phyloP scores from a whole-genome alignment of 1,140 invertebrate genomes.

The Druon quercuslanigerum region DNA sequence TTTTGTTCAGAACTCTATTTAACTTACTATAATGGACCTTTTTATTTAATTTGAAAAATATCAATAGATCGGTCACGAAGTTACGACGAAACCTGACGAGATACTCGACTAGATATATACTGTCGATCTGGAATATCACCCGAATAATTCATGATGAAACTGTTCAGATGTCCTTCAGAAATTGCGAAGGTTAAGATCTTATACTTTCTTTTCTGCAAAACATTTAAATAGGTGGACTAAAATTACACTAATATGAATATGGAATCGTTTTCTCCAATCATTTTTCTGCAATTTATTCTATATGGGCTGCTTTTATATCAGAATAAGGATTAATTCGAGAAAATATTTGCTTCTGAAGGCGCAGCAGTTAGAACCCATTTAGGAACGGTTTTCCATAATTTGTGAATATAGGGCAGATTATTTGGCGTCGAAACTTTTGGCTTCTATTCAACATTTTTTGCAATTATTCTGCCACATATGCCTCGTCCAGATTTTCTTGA shows the following conservation, averaged over 20 bases:
- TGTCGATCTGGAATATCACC: background rate
- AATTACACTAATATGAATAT: no score
- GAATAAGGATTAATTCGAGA: no score
- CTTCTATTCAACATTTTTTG: slow-evolving; percentile 19
- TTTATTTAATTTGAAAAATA: no score
- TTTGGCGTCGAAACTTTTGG: slow-evolving; percentile 23
- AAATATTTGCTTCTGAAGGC: background rate
- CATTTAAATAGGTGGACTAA: background rate
- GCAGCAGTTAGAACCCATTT: background rate
- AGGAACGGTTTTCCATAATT: background rate
- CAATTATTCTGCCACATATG: slow-evolving; percentile 19
- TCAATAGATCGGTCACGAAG: slow-evolving; percentile 6
- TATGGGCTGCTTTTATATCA: no score
- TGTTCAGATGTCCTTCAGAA: slow-evolving; percentile 21
- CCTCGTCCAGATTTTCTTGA: background rate
- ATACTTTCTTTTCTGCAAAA: background rate
- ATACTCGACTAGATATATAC: no score
- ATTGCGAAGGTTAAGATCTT: background rate
- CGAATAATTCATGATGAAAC: slow-evolving; percentile 27
- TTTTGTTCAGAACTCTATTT: background rate
- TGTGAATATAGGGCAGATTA: slow-evolving; percentile 15
- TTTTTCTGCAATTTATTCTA: no score
- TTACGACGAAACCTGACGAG: background rate
- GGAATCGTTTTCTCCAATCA: no score
- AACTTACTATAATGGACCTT: background rate